Percentiles rank a stretch among this genome's conserved stretches.
These are phyloP conservation scores for Alcedo quadribrachys DNA, from an alignment of 2,797 vertebrate species.

Conservation along the genomic window DNA sequence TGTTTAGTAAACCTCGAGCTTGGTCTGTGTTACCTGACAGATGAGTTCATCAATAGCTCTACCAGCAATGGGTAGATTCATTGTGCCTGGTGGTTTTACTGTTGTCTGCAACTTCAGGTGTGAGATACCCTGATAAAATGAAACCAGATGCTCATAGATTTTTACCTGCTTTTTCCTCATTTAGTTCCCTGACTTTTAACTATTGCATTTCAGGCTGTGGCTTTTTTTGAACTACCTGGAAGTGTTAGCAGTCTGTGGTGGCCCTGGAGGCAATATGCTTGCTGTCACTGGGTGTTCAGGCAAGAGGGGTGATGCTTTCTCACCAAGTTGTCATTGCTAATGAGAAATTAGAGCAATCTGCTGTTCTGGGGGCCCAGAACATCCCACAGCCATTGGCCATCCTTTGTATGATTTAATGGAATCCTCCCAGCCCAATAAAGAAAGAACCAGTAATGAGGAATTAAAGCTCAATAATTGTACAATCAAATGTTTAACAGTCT, in stretches of 20 bases:
- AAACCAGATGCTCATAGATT: neutral
- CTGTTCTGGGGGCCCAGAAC: neutral
- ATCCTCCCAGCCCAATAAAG: neutral
- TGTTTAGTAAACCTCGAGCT: neutral
- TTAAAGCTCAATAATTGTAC: conserved; percentile 1
- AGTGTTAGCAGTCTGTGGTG: neutral
- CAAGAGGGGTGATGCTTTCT: conserved; percentile 5
- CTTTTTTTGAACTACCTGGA: neutral
- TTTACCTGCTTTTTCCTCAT: neutral
- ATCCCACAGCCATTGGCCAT: neutral
- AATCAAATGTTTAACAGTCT: neutral
- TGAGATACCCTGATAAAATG: neutral
- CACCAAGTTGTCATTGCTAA: neutral
- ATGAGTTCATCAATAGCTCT: neutral
- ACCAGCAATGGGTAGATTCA: neutral
- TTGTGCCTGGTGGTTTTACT: neutral
- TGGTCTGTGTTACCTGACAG: neutral
- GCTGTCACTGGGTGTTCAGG: neutral
- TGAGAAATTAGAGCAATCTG: neutral
- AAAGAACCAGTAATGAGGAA: neutral
- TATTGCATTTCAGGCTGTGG: neutral
- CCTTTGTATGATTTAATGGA: neutral
- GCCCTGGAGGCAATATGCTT: neutral
- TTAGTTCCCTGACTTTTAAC: neutral
- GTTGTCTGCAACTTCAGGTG: neutral